Conservation (phyloP, 2,113 vertebrate species). For the Odontesthes bonariensis region DNA sequence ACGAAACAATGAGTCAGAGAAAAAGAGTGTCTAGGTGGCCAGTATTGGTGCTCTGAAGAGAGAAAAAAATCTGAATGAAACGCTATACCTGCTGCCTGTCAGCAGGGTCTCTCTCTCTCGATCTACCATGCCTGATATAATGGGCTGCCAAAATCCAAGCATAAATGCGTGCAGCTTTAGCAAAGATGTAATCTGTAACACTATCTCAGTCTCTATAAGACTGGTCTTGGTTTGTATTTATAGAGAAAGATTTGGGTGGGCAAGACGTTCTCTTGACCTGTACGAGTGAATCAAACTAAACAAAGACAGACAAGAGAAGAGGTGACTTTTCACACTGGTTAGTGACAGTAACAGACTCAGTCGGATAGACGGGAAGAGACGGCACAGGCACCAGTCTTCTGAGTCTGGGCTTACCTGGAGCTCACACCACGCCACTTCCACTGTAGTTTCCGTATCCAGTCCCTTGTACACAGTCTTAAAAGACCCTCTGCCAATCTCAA, state of each 20-base stretch:
- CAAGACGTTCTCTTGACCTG: slow-evolving; percentile 26
- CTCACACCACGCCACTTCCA: slow-evolving; percentile 99
- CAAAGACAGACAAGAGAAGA: neutral
- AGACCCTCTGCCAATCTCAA: slow-evolving; percentile 96
- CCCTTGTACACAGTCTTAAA: slow-evolving; percentile 99
- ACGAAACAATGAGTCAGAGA: slow-evolving; percentile 8
- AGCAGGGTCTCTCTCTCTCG: no score
- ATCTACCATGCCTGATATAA: neutral
- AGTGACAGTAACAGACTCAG: neutral
- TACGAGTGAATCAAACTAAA: slow-evolving; percentile 3
- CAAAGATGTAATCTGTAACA: slow-evolving; percentile 6
- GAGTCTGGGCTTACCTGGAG: slow-evolving; percentile 88
- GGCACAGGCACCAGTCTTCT: slow-evolving; percentile 1
- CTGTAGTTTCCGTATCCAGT: slow-evolving; percentile 96
- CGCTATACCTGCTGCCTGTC: neutral
- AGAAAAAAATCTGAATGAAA: neutral
- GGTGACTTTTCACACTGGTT: neutral
- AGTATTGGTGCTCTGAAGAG: no score
- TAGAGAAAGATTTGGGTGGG: slow-evolving; percentile 4
- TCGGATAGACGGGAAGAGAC: neutral
- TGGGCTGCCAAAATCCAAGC: slow-evolving; percentile 2
- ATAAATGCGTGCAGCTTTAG: neutral
- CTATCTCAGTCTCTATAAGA: neutral
- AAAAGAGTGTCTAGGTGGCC: neutral
- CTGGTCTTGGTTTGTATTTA: neutral